phyloP scores from a whole-genome alignment of 2,888 invertebrate species.

The Malthinus flaveolus region DNA sequence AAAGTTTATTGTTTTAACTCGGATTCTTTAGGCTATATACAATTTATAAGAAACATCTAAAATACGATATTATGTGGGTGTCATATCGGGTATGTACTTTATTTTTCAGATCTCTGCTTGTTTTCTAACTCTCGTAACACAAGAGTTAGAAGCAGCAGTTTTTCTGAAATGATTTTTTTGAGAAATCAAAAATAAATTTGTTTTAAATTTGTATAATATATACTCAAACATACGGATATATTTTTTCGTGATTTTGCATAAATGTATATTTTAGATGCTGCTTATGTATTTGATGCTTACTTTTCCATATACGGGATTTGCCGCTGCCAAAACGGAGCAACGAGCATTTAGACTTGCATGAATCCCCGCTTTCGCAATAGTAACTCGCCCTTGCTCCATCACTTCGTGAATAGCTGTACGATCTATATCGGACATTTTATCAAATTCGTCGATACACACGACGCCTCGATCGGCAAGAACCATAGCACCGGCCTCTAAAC shows the following conservation, averaged over 20 bases:
- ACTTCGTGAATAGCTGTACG: conserved; percentile 99
- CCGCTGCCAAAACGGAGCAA: conserved; percentile 98
- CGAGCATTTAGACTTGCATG: conserved; percentile 97
- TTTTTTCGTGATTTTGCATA: no score
- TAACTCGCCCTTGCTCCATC: conserved; percentile 98
- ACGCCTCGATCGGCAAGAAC: conserved; percentile 98
- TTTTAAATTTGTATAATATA: no score
- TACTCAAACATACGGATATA: no score
- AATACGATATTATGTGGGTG: no score
- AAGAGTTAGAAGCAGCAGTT: no score
- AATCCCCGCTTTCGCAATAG: conserved; percentile 98
- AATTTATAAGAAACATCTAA: background rate
- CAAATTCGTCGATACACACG: conserved; percentile 97
- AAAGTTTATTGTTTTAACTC: conserved; percentile 26
- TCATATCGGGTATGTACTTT: no score
- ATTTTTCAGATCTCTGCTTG: no score
- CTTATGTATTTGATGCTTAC: no score
- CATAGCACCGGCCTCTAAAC: conserved; percentile 98
- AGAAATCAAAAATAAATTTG: no score
- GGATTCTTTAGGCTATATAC: background rate
- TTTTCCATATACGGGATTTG: conserved; percentile 97
- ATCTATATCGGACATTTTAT: conserved; percentile 99
- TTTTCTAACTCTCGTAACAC: no score
- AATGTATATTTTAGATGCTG: no score
- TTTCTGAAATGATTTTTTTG: no score